Evolutionary conservation across 2,113 vertebrate genomes (phyloP), one percentile per base, ranked within the genome.

Genomic region (Bothrops jararaca): DNA sequence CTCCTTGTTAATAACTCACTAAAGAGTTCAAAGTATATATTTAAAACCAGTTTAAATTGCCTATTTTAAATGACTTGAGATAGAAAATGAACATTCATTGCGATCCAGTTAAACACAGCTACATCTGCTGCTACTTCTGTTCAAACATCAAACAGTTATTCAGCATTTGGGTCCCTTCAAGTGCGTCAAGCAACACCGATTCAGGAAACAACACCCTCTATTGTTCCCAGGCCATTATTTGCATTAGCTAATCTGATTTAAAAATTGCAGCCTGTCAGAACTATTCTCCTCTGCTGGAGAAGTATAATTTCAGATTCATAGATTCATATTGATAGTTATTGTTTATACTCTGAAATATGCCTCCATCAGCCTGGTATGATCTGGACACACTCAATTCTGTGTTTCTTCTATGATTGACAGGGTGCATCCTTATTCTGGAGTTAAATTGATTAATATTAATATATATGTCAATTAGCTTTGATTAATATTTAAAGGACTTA

Each of bases 171-270:
- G 86, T 89, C 89, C 56, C 53, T 89, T 29, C 90, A 74, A 89
- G 23, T 86, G 11, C 26, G 91, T 94, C 69, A 74, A 26, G 2
- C 57, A 93, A n/a, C 39, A 0, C 85, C 57, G 0, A 94, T 96
- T 94, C 95, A 95, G 96, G 93, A 96, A 94, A 92, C 20, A 3
- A 92, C 90, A 58, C 94, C 93, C 90, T 29, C 85, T 94, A 60
- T 93, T 92, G 91, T 95, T 94, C 87, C 92, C 60, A 89, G 60
- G 90, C 88, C 92, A 90, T 20, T 45, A 0, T 20, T 87, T 48
- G 11, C 29, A 0, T 94, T 52, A 53, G 85, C 54, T 89, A 92
- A 87, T 92, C 92, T 80, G n/a, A 80, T 48, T 74, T 52, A 57
- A 93, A 94, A 90, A 86, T 56, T 54, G 29, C 92, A 11, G 24